Evolutionary conservation across 2,888 invertebrate species (phyloP), one percentile per base, ranked within the genome.

Genomic region (Drosophila nr. perissopoda): DNA sequence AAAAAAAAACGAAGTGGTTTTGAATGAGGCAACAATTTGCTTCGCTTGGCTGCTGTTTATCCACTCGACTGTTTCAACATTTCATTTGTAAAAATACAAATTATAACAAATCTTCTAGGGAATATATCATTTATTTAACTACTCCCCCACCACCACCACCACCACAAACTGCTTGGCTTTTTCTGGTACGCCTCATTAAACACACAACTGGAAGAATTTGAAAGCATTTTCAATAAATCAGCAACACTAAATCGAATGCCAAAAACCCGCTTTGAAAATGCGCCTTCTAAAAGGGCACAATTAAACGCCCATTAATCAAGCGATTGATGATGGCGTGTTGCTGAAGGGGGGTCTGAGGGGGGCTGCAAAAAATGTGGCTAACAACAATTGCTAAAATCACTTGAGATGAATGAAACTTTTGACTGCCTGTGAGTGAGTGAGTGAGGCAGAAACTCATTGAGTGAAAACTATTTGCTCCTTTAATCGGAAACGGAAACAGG

Each of bases 401-500:
- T 85, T 89, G 67, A 71, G 66, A 58, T 62, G 69, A 79, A 87
- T 62, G 67, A 79, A 87, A 87, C 83, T 86, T 90, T 88, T 77
- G 70, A 65, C 75, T 59, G 58, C 34, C 56, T 27, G 36, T 16
- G 16, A 46, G 10, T 3, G 6, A 4, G 13, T 18, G 16, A 29
- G 34, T 18, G 16, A 27, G 49, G 11, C 38, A 33, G 61, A 51
- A 59, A 70, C 57, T 42, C 67, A 64, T 46, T 70, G 60, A 76
- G 60, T 69, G 72, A 74, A 91, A 89, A 89, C 91, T 91, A 89
- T 91, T 85, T 91, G 83, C 83, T 78, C 89, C 79, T 81, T 81
- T 82, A 90, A 91, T 91, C 89, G 91, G 89, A 91, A 91, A 90
- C 89, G 89, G 89, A 89, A 89, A 83, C 91, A 77, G 91, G 83